Evolutionary conservation across 2,888 invertebrate species (phyloP), one percentile per base, ranked within the genome.

Genomic region (Rhimphoctona megacephalus): DNA sequence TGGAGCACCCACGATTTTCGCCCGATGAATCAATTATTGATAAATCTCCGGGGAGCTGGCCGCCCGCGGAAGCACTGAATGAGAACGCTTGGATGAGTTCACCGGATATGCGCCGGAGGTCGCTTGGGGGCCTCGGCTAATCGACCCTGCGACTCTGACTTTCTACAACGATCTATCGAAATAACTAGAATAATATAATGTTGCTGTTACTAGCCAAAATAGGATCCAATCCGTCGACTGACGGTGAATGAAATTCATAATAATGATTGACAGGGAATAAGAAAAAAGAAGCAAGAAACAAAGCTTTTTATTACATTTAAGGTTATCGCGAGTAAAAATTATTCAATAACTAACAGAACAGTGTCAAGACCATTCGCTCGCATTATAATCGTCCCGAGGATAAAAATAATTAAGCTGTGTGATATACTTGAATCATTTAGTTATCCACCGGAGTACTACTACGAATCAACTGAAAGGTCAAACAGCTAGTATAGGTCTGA

Each of bases 11-110:
- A 85, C 87, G 78, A 87, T 87, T 87, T 82, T 82, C 79, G 76
- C 79, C 79, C 82, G 85, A 82, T 82, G 85, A 87, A 87, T 87
- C 87, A 87, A 87, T 87, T 87, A 87, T 87, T 87, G 87, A 87
- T 76, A 72, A 87, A 87, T 87, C 87, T 87, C 85, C 82, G 87
- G 87, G 81, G 83, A 69, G 80, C 74, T 80, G 61, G 76, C 39
- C 52, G 30, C 30, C 46, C 77, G 49, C 81, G 86, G 84, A 86
- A 84, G 81, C 79, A 39, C 49, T 66, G 73, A 57, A 70, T 77
- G 85, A 76, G 81, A 82, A 82, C 87, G 87, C 84, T 79, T 76
- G 87, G 76, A 85, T 85, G 87, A 78, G 79, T 76, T 78, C 67
- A 22, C 82, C 87, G 87, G 85, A 87, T 85, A 85, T 82, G 64